A percentile compares a stretch with the other conserved stretches of the same genome.
Evolutionary conservation across 2,797 vertebrate species (phyloP).

Genomic region (Lepus townsendii): DNA sequence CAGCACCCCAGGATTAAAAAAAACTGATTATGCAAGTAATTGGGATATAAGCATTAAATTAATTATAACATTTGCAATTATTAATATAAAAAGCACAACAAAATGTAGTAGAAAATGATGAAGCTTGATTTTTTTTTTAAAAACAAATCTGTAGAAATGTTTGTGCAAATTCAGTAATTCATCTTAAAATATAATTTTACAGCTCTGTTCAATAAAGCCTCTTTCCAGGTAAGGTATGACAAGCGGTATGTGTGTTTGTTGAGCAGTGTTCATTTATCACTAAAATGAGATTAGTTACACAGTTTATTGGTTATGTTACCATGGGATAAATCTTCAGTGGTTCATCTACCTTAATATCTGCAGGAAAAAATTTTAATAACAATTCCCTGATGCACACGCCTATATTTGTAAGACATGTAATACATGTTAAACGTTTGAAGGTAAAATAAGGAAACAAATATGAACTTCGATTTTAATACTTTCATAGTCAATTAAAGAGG

Average conservation of each 20-base stretch:
- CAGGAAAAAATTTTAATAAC: constrained; percentile 53
- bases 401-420: constrained; percentile 57
- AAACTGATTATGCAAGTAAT: constrained; percentile 95
- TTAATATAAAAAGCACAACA: constrained; percentile 93
- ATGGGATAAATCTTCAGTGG: constrained; percentile 43
- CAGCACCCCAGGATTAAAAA: constrained; percentile 92
- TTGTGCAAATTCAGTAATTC: constrained; percentile 92
- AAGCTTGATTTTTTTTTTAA: constrained; percentile 88
- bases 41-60: constrained; percentile 92
- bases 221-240: constrained; percentile 92
- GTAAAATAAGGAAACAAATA: constrained; percentile 54
- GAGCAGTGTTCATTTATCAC: constrained; percentile 54
- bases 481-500: constrained; percentile 48
- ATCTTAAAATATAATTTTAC: constrained; percentile 92
- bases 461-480: constrained; percentile 62
- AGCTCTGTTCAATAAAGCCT: constrained; percentile 93
- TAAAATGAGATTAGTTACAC: constrained; percentile 24
- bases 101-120: constrained; percentile 90
- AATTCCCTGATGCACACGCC: background rate
- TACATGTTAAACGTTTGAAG: constrained; percentile 47
- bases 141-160: constrained; percentile 90
- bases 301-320: constrained; percentile 3
- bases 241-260: constrained; percentile 89
- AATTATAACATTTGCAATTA: constrained; percentile 90
- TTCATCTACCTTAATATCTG: constrained; percentile 10